Evolutionary conservation across 1,140 invertebrate genomes (phyloP).

Genomic region (Liolophura sinensis): DNA sequence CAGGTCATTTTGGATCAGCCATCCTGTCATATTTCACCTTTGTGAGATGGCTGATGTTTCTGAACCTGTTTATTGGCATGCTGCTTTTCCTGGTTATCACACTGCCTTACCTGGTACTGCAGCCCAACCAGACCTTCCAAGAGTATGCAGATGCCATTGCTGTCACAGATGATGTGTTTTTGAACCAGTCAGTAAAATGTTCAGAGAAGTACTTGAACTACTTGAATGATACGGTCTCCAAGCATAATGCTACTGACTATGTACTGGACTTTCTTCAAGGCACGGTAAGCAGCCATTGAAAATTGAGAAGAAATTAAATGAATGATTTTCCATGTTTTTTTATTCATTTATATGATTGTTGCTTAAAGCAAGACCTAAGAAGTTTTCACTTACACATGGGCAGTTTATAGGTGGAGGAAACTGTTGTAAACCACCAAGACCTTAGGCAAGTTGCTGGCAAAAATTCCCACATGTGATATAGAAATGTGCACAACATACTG

Average conservation of each 20-base stretch:
- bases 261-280: slow-evolving; percentile 38
- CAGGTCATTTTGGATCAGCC: slow-evolving; percentile 74
- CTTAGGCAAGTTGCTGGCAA: no score
- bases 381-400: neutral
- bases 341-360: no score
- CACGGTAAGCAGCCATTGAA: slow-evolving; percentile 30
- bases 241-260: slow-evolving; percentile 10
- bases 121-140: neutral
- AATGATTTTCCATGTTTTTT: neutral
- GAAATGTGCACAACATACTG: no score
- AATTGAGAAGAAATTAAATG: neutral
- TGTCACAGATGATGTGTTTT: neutral
- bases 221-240: slow-evolving; percentile 7
- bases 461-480: no score
- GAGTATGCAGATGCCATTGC: neutral
- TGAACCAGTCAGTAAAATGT: slow-evolving; percentile 22
- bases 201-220: slow-evolving; percentile 21
- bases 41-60: slow-evolving; percentile 71
- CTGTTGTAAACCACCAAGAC: no score
- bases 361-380: no score
- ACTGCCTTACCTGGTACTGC: slow-evolving; percentile 25
- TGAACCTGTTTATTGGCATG: slow-evolving; percentile 65
- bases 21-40: slow-evolving; percentile 76
- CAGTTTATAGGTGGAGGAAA: no score
- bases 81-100: slow-evolving; percentile 47